Evolutionary conservation across 2,888 invertebrate species (phyloP).

Genomic region (Callyntrura sp.): DNA sequence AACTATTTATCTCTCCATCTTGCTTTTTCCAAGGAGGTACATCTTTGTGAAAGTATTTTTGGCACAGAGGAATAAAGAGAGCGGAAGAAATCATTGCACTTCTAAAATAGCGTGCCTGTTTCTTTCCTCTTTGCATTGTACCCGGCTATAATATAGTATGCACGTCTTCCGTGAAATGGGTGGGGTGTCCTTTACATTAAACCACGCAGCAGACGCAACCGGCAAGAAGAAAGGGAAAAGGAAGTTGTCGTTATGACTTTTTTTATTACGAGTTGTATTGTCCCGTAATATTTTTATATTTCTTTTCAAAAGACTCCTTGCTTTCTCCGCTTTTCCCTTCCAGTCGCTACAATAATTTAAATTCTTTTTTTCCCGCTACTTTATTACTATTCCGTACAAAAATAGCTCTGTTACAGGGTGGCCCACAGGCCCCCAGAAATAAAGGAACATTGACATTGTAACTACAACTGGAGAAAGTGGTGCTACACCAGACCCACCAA

Average conservation of each 20-base stretch:
- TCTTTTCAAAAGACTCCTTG: conserved; percentile 27
- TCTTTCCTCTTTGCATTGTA: neutral
- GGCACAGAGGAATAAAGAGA: neutral
- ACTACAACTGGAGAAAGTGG: neutral
- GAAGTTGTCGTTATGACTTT: neutral
- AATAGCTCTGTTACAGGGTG: neutral
- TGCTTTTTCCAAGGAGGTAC: too few relatives aligned
- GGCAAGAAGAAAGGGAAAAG: neutral
- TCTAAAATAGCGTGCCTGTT: neutral
- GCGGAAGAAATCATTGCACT: conserved; percentile 63
- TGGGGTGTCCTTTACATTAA: conserved; percentile 6
- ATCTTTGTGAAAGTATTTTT: neutral
- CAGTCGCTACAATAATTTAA: conserved; percentile 44
- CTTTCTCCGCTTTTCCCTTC: too few relatives aligned
- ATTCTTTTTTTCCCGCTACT: conserved; percentile 10
- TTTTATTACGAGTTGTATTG: neutral
- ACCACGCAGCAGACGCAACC: neutral
- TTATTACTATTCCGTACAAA: conserved; percentile 18
- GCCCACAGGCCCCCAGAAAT: neutral
- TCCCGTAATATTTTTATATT: neutral
- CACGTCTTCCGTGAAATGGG: conserved; percentile 17
- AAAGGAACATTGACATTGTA: conserved; percentile 27
- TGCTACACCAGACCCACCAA: neutral
- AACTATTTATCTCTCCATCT: neutral
- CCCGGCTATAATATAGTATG: too few relatives aligned